A percentile compares a stretch with the other conserved stretches of the same genome.
Evolutionary conservation across 2,888 invertebrate species (phyloP).

Genomic region (Cynaeus angustus): DNA sequence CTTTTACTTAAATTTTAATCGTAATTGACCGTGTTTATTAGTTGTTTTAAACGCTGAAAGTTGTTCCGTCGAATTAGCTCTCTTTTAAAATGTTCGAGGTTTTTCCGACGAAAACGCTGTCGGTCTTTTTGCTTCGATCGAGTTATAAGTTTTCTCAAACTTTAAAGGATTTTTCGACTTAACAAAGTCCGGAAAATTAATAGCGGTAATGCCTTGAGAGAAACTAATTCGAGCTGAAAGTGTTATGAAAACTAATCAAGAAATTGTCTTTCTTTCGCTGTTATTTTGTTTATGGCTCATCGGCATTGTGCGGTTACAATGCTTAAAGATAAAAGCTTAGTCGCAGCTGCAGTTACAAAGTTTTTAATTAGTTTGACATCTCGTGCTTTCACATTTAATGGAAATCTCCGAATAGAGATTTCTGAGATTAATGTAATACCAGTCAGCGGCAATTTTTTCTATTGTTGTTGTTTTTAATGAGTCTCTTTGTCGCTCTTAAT

Average conservation of each 20-base stretch:
- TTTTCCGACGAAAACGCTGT: conserved; percentile 1
- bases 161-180: conserved; percentile 13
- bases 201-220: conserved; percentile 6
- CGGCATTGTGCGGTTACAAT: conserved; percentile 16
- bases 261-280: conserved; percentile 1
- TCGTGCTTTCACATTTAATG: conserved; percentile 48
- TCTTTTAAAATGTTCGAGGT: conserved; percentile 26
- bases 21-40: conserved; percentile 49
- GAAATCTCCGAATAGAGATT: conserved; percentile 51
- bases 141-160: conserved; percentile 19
- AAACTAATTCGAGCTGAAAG: conserved; percentile 19
- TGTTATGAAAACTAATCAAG: conserved; percentile 4
- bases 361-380: conserved; percentile 52
- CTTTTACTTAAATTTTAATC: conserved; percentile 44
- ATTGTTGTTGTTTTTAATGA: conserved; percentile 52
- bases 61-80: conserved; percentile 26
- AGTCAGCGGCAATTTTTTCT: conserved; percentile 48
- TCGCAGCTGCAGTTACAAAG: conserved; percentile 45
- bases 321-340: conserved; percentile 29
- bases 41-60: conserved; percentile 42
- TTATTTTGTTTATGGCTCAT: conserved; percentile 4
- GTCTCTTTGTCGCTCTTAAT: conserved; percentile 51
- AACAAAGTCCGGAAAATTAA: conserved; percentile 9
- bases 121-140: conserved; percentile 8
- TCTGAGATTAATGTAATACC: conserved; percentile 45